Base-by-base conservation (phyloP, 2,113 vertebrate species). In the Oryzias javanicus region DNA sequence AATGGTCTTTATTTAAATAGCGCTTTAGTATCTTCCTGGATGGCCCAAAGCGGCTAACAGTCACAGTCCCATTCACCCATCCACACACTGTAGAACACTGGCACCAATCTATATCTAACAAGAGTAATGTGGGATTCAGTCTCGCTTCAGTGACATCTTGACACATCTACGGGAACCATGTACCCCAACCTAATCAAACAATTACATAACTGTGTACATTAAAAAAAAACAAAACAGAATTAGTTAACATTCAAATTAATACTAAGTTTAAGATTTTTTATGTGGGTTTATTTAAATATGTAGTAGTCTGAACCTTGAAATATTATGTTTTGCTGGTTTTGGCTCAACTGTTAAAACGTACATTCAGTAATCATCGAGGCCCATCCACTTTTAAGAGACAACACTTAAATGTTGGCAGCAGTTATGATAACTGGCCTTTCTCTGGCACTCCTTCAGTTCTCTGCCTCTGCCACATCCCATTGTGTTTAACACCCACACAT, bases 341-440 rank as follows among this genome's bases (percentile, higher is more conserved):
- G 41, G 22, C 22, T 14, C 6, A 16, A 49, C 59, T 73, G 40
- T 66, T 72, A 47, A 19, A 29, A 48, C 46, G 22, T 66, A 79
- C 53, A 68, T 78, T 60, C 69, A 56, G 55, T 35, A 12, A 75
- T 74, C 63, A 71, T 46, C 73, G 62, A 70, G 58, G 35, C 53
- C 56, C 42, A 67, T 48, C 18, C 55, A 71, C 69, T 69, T 72
- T 15, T 56, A 35, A 64, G 42, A 10, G 18, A 46, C 55, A 54
- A 13, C 25, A 72, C 46, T 65, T 71, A 8, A 55, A 51, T 44
- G 49, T 19, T 74, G 59, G 45, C 72, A 70, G 76, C 44, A 68
- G 49, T 55, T 52, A 71, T 54, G 48, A 75, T 75, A 70, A 78
- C 67, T 55, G 59, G 41, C 56, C 58, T 70, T 74, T 80, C 72